phyloP scores from a whole-genome alignment of 53 echinoderm and acorn worm species.

The Paelopatides confundens region DNA sequence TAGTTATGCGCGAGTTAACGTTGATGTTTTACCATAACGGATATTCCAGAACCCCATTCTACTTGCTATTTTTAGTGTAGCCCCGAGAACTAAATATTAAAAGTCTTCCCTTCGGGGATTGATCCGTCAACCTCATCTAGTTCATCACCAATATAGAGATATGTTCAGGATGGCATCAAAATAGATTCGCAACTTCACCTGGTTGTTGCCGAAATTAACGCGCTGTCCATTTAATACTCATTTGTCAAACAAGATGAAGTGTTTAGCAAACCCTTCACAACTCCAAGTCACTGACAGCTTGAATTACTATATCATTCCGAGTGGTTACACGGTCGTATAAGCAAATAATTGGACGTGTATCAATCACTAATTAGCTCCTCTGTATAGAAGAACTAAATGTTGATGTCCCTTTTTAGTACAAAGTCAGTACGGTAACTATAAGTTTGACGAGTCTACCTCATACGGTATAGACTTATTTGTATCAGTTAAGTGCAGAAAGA shows the following conservation, averaged over 20 bases:
- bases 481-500: no score
- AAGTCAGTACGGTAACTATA: no score
- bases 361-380: not conserved
- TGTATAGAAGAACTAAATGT: not conserved
- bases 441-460: no score
- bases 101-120: not conserved
- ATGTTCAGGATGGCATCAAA: no score
- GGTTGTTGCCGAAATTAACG: not conserved
- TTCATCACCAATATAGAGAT: no score
- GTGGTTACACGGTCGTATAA: not conserved
- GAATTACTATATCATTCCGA: slow-evolving; percentile 11
- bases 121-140: no score
- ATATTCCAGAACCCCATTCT: not conserved
- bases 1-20: no score
- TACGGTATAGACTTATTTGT: no score
- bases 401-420: no score
- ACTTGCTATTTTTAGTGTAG: not conserved
- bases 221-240: not conserved
- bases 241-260: slow-evolving; percentile 10
- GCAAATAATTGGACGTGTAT: not conserved
- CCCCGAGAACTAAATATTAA: not conserved
- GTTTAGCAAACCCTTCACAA: slow-evolving; percentile 23
- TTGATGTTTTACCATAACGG: not conserved
- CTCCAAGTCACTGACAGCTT: not conserved
- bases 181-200: no score